A percentile compares a stretch with the other conserved stretches of the same genome.
Evolutionary conservation across 2,888 invertebrate species (phyloP).

Genomic region (Scaptomyza parva): DNA sequence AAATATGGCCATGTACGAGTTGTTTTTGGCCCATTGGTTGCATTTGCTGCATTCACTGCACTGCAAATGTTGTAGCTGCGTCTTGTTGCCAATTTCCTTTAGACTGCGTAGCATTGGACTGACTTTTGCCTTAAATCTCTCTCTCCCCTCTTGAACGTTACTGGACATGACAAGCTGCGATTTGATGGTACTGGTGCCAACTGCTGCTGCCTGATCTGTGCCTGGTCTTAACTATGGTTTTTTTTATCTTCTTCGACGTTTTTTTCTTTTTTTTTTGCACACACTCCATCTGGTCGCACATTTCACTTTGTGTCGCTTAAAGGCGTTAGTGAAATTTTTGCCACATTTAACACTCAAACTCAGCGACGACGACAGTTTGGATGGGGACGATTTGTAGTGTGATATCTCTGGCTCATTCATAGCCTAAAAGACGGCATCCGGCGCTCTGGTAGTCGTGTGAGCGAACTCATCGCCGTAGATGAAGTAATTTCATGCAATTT

Average conservation of each 20-base stretch:
- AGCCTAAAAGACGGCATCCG: conserved; percentile 76
- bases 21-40: conserved; percentile 41
- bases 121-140: conserved; percentile 20
- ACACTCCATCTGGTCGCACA: conserved; percentile 34
- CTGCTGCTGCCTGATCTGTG: conserved; percentile 21
- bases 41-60: conserved; percentile 15
- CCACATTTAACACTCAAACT: conserved; percentile 58
- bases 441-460: conserved; percentile 48
- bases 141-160: conserved; percentile 20
- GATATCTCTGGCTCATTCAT: conserved; percentile 43
- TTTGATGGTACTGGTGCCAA: conserved; percentile 33
- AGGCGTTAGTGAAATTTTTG: conserved; percentile 73
- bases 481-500: conserved; percentile 73
- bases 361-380: conserved; percentile 44
- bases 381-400: conserved; percentile 17
- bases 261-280: conserved; percentile 11
- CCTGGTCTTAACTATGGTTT: conserved; percentile 3
- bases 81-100: conserved; percentile 62
- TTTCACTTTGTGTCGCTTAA: conserved; percentile 69
- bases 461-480: conserved; percentile 46
- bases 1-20: conserved; percentile 67
- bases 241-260: conserved; percentile 21
- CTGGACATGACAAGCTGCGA: conserved; percentile 31
- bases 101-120: conserved; percentile 19
- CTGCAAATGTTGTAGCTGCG: conserved; percentile 35